Evolutionary conservation across 2,797 vertebrate genomes (phyloP).

Genomic region (Pelobates cultripes): DNA sequence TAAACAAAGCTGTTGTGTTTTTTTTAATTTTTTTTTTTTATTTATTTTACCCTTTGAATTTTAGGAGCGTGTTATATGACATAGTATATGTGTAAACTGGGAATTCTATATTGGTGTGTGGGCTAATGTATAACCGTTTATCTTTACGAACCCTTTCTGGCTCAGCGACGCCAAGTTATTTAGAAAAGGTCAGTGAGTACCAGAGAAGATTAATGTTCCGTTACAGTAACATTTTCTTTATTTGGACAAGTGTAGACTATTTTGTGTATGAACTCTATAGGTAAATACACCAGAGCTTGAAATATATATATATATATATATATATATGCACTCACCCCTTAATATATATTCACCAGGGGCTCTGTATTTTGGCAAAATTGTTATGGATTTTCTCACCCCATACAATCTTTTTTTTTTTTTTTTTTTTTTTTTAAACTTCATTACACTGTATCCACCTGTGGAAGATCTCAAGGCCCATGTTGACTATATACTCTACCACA

Average conservation of each 20-base stretch:
- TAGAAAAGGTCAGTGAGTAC: background rate
- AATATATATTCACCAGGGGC: constrained; percentile 61
- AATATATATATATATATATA: background rate
- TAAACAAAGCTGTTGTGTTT: too few species aligned
- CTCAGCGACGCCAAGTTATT: constrained; percentile 1
- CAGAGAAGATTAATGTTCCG: background rate
- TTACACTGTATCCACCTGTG: constrained; percentile 78
- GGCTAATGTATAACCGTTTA: background rate
- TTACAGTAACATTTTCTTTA: background rate
- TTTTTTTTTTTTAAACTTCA: constrained; percentile 75
- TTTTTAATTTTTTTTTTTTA: too few species aligned
- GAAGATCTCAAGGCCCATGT: constrained; percentile 68
- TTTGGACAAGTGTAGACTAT: background rate
- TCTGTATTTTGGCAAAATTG: constrained; percentile 64
- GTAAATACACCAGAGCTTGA: background rate
- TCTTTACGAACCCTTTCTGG: background rate
- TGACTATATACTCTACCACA: constrained; percentile 73
- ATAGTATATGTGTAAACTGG: background rate
- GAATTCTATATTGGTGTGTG: background rate
- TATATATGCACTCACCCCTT: constrained; percentile 42
- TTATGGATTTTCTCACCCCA: constrained; percentile 71
- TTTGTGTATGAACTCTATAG: background rate
- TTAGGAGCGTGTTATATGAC: too few species aligned
- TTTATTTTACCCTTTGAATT: too few species aligned
- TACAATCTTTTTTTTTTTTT: constrained; percentile 72